Evolutionary conservation across 2,113 vertebrate species (phyloP), one percentile per base, ranked within the genome.

Genomic region (Thunnus thynnus): DNA sequence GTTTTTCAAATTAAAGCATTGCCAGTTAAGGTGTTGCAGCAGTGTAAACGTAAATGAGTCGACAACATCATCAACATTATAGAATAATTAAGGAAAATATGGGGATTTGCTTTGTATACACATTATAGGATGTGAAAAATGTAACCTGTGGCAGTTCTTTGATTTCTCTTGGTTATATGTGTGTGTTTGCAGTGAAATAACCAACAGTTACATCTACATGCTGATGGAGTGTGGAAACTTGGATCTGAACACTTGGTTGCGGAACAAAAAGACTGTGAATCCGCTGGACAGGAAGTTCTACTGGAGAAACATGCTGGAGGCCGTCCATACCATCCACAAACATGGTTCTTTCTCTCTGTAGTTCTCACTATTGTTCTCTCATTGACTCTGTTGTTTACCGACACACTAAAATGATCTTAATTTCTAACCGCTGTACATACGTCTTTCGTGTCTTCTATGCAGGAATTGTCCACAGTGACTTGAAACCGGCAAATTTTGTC

Each of bases 281-380:
- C 96, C 96, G 0, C 88, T 97, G 91, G 98, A 99, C 84, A 94
- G 98, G 44, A 99, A 99, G 89, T 97, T 97, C 83, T 99, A 98
- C 89, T 99, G 98, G 98, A 97, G 96, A 94, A 97, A 99, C 82
- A 99, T 99, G 98, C 92, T 99, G 91, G 97, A 99, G 90, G 98
- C 98, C 18, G 98, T 99, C 86, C 93, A 97, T 27, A 98, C 97
- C 74, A 99, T 99, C 83, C 98, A 99, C 84, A 96, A 97, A 90
- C 95, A 99, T 54, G 98, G 98, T 99, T 52, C n/a, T 56, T 32
- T 52, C 41, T 64, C 27, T 85, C 14, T 71, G 2, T 36, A 3
- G 1, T n/a, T 41, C 44, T 16, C 30, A 14, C 13, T 20, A 11
- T 32, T 14, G 14, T 30, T 46, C 25, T 25, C 12, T 27, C 13